Evolutionary conservation across 2,888 invertebrate species (phyloP).

Genomic region (Pristionchus fissidentatus): DNA sequence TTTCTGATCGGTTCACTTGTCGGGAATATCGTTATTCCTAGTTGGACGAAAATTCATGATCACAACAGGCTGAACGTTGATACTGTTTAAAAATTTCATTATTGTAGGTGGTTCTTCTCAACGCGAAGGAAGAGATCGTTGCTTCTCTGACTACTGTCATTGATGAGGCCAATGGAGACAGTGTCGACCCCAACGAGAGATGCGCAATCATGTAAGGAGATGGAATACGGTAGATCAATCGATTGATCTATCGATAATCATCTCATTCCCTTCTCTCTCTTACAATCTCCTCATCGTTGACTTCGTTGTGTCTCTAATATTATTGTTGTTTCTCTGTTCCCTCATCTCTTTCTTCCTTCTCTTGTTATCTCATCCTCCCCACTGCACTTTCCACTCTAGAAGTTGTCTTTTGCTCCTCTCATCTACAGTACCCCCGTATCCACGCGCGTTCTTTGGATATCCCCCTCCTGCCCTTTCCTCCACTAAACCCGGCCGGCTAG

Average conservation of each 20-base stretch:
- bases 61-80: too few species aligned
- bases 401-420: conserved; percentile 50
- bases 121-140: conserved; percentile 1
- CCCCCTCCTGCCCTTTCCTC: neutral
- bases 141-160: neutral
- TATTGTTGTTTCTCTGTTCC: conserved; percentile 29
- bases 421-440: conserved; percentile 20
- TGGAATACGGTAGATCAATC: neutral
- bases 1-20: too few species aligned
- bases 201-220: conserved; percentile 72
- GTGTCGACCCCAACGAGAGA: conserved; percentile 66
- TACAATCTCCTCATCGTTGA: too few species aligned
- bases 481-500: conserved; percentile 1
- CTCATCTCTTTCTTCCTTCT: conserved; percentile 8
- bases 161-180: conserved; percentile 11
- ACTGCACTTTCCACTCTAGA: conserved; percentile 51
- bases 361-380: conserved; percentile 42
- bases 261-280: neutral
- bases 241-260: neutral
- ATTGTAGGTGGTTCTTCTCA: conserved; percentile 10
- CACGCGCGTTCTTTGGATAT: conserved; percentile 20
- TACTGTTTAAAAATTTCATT: neutral
- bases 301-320: too few species aligned
- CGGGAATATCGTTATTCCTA: too few species aligned
- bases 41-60: too few species aligned